A percentile compares a stretch with the other conserved stretches of the same genome.
Conservation (phyloP, 2,113 vertebrate genomes). For the Aegithalos caudatus region DNA sequence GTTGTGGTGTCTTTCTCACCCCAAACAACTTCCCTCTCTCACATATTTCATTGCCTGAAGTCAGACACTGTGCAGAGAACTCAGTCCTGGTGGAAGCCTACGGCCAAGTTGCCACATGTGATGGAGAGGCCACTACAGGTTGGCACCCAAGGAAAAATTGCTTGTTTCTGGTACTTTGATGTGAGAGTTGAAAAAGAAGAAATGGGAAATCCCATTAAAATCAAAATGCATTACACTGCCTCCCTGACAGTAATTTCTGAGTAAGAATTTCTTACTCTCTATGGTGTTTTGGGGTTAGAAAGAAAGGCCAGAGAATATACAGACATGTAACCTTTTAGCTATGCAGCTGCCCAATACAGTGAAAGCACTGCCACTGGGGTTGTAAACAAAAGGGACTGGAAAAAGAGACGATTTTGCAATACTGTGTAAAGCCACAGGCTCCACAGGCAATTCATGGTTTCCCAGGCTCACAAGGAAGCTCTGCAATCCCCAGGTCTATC, state of each 20-base stretch:
- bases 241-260: background rate
- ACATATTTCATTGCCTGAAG: background rate
- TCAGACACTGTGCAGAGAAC: background rate
- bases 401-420: background rate
- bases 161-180: background rate
- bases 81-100: background rate
- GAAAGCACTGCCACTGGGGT: background rate
- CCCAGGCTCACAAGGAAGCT: background rate
- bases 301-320: background rate
- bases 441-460: background rate
- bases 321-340: background rate
- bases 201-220: background rate
- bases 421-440: background rate
- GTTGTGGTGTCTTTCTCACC: background rate
- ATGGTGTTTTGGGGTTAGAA: background rate
- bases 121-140: background rate
- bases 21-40: background rate
- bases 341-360: background rate
- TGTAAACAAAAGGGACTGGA: background rate
- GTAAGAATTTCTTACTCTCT: background rate
- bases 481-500: background rate
- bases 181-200: background rate
- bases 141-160: background rate
- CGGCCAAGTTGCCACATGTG: rapidly evolving
- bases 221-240: background rate